Evolutionary conservation across 2,113 vertebrate genomes (phyloP), one percentile per base, ranked within the genome.

Genomic region (Micronycteris hirsuta): DNA sequence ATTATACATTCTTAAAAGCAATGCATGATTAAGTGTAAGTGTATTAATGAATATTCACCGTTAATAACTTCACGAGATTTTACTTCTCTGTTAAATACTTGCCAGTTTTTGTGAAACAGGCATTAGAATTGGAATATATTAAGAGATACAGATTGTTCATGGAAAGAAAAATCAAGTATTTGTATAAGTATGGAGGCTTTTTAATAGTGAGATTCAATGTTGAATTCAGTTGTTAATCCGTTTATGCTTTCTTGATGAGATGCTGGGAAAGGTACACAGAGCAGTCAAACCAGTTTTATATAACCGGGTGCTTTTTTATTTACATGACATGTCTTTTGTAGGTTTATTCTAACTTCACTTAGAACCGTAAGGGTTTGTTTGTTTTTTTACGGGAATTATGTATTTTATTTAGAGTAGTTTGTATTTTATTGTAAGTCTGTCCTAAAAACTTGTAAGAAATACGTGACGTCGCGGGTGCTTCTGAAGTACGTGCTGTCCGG

Each of bases 401-500:
- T 1, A 17, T 74, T n/a, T 67, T 13, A 45, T 28, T 12, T 19
- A 15, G 38, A 13, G 43, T 54, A 4, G 0, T 19, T 63, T 19
- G n/a, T n/a, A n/a, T n/a, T n/a, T n/a, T n/a, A n/a, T n/a, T n/a
- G n/a, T n/a, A 33, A 38, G 22, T 31, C 6, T 45, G 49, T 70
- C 3, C 3, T 52, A 33, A 80, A 33, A 26, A 9, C 7, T 11
- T 82, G 3, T 16, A 8, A 20, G 22, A 1, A 24, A 10, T 6
- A 0, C 2, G 4, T 22, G 54, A 4, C 0, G 0, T 10, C 0
- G 8, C 3, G 19, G 8, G 43, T 26, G 13, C 28, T 45, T 31
- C 1, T 4, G 1, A 4, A 0, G 2, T 3, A 1, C 5, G 31
- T 6, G 3, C 41, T 1, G 0, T 5, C 0, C 5, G 63, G 38